These are phyloP conservation scores for Castor canadensis DNA, from an alignment of 2,113 vertebrate species.

Conservation along the genomic window DNA sequence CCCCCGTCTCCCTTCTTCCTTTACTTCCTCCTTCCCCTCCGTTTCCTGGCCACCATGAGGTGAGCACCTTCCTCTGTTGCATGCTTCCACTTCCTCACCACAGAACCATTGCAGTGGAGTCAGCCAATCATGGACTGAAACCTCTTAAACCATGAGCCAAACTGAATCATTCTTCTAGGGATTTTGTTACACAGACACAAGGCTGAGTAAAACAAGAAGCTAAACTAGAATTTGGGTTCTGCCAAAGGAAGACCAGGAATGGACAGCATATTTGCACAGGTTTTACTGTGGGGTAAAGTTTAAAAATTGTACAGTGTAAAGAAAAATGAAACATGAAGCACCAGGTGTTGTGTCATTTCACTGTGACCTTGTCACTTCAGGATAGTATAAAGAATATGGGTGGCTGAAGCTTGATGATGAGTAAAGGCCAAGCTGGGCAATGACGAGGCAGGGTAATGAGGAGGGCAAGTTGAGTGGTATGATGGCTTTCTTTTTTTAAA, in stretches of 20 bases:
- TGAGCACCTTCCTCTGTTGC: not conserved
- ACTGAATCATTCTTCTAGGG: not conserved
- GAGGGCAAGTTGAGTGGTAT: fast-evolving
- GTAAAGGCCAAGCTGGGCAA: not conserved
- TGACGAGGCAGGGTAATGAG: not conserved
- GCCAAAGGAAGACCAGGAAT: not conserved
- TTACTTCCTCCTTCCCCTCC: not conserved
- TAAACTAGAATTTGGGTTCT: not conserved
- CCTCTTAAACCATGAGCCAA: not conserved
- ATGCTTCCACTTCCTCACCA: not conserved
- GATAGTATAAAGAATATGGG: not conserved
- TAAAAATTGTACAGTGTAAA: not conserved
- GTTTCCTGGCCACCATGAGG: not conserved
- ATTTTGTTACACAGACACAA: not conserved
- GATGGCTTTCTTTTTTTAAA: not conserved
- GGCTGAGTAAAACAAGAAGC: not conserved
- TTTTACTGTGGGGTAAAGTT: not conserved
- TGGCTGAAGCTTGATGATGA: not conserved
- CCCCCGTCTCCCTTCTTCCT: not conserved
- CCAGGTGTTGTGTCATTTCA: not conserved
- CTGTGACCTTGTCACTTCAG: not conserved
- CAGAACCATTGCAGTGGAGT: not conserved
- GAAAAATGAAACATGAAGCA: not conserved
- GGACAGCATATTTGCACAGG: not conserved
- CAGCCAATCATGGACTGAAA: too few relatives aligned